phyloP scores from a whole-genome alignment of 2,113 vertebrate species.

The Proteles cristata region DNA sequence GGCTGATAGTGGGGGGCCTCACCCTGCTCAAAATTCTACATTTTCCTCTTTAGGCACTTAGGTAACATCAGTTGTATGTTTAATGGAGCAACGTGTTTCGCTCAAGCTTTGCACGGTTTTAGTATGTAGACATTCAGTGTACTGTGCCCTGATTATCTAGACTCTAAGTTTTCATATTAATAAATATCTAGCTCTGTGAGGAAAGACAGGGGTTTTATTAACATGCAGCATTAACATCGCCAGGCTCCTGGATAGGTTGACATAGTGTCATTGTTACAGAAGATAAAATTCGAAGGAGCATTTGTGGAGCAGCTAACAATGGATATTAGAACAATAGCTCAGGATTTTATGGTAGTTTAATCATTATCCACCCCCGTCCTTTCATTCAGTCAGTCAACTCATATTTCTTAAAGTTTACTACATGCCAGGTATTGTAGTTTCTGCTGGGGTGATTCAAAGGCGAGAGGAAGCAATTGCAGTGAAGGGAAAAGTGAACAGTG shows the following conservation, averaged over 20 bases:
- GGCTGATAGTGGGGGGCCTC: slow-evolving; percentile 50
- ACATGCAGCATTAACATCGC: slow-evolving; percentile 61
- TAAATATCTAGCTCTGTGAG: slow-evolving; percentile 72
- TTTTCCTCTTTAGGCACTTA: slow-evolving; percentile 65
- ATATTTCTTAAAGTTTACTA: slow-evolving; percentile 50
- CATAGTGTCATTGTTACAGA: slow-evolving; percentile 79
- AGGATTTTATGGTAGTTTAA: slow-evolving; percentile 50
- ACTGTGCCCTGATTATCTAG: slow-evolving; percentile 70
- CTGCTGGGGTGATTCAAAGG: background rate
- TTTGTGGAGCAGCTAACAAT: slow-evolving; percentile 56
- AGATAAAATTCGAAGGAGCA: slow-evolving; percentile 82
- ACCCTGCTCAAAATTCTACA: slow-evolving; percentile 23
- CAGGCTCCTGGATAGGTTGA: slow-evolving; percentile 76
- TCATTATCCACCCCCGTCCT: slow-evolving; percentile 35
- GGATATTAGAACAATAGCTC: slow-evolving; percentile 63
- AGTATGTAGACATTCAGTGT: slow-evolving; percentile 66
- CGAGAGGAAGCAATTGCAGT: background rate
- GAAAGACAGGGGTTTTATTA: slow-evolving; percentile 79
- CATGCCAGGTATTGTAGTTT: background rate
- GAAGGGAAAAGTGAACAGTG: background rate
- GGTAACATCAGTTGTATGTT: slow-evolving; percentile 80
- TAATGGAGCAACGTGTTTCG: slow-evolving; percentile 73
- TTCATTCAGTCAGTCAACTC: slow-evolving; percentile 9
- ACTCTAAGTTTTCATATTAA: slow-evolving; percentile 79
- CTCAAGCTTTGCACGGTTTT: slow-evolving; percentile 77